A percentile compares a stretch with the other conserved stretches of the same genome.
phyloP scores from a whole-genome alignment of 2,888 invertebrate genomes.

The Synanthedon tipuliformis region DNA sequence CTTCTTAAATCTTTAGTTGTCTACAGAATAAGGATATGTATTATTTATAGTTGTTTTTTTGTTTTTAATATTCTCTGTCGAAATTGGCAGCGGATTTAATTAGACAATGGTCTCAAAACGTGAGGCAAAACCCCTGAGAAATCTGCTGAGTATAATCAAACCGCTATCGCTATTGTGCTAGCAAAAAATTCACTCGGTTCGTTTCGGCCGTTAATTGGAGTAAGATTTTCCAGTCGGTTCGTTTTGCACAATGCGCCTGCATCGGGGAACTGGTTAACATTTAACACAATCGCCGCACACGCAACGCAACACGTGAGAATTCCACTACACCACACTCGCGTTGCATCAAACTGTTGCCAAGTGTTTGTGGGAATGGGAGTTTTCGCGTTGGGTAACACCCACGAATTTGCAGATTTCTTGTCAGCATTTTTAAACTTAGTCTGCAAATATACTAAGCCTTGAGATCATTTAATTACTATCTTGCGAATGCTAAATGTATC shows the following conservation, averaged over 20 bases:
- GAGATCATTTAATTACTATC: background rate
- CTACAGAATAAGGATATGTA: too few relatives aligned
- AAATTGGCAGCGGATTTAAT: background rate
- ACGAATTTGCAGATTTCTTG: background rate
- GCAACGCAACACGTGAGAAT: slow-evolving; percentile 10
- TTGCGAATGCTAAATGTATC: background rate
- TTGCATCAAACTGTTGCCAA: background rate
- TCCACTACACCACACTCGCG: background rate
- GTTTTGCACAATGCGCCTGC: slow-evolving; percentile 31
- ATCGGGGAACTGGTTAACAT: slow-evolving; percentile 46
- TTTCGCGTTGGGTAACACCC: background rate
- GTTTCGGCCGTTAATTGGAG: slow-evolving; percentile 43
- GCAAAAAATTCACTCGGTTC: slow-evolving; percentile 8
- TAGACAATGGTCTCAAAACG: background rate
- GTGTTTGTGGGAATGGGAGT: background rate
- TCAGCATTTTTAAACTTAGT: background rate
- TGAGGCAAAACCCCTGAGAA: background rate
- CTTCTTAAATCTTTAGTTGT: too few relatives aligned
- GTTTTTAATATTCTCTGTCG: background rate
- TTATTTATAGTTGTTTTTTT: too few relatives aligned
- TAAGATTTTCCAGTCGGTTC: slow-evolving; percentile 45
- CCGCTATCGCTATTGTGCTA: background rate
- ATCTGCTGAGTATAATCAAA: background rate
- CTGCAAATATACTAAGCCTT: background rate
- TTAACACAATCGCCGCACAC: slow-evolving; percentile 24